Evolutionary conservation across 2,888 invertebrate genomes (phyloP).

Genomic region (Drosophila neotestacea): DNA sequence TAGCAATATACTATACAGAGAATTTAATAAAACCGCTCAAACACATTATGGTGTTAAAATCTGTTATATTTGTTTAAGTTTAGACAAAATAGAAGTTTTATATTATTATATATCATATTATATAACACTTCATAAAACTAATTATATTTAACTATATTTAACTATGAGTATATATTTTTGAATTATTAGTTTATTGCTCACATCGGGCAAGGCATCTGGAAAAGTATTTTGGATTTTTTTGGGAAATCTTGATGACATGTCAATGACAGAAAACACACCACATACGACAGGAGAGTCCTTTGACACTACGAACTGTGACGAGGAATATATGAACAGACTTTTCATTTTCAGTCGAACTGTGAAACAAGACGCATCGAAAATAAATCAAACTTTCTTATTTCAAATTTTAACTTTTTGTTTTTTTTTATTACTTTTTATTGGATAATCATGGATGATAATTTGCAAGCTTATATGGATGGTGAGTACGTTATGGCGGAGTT

Average conservation of each 20-base stretch:
- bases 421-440: background rate
- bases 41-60: too few relatives aligned
- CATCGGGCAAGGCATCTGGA: background rate
- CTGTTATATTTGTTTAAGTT: too few relatives aligned
- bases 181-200: too few relatives aligned
- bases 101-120: too few relatives aligned
- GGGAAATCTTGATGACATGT: background rate
- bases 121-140: too few relatives aligned
- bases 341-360: constrained; percentile 25
- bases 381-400: constrained; percentile 1
- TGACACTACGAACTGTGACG: constrained; percentile 21
- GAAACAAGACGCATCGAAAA: constrained; percentile 4
- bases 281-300: background rate
- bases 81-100: too few relatives aligned
- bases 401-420: background rate
- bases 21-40: too few relatives aligned
- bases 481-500: constrained; percentile 63
- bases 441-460: constrained; percentile 25
- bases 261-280: constrained; percentile 10
- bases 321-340: background rate
- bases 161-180: too few relatives aligned
- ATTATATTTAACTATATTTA: too few relatives aligned
- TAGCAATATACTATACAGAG: too few relatives aligned
- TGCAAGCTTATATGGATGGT: constrained; percentile 24
- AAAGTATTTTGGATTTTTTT: background rate